Percentiles rank a stretch among this genome's conserved stretches.
phyloP scores from a whole-genome alignment of 2,888 invertebrate species.

The Actias luna region DNA sequence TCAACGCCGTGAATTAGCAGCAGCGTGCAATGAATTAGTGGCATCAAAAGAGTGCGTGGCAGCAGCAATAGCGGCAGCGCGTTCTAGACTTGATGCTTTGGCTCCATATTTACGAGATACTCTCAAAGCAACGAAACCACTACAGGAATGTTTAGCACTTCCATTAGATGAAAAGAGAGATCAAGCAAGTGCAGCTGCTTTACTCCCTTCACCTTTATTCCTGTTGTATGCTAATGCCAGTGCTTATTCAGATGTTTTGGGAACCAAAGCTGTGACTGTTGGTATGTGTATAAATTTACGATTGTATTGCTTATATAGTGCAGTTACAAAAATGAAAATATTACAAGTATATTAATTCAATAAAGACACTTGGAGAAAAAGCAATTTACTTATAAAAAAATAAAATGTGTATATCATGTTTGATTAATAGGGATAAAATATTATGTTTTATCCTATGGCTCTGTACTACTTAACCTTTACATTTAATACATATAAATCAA shows the following conservation, averaged over 20 bases:
- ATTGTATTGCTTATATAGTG: not conserved
- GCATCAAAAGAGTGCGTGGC: slow-evolving; percentile 89
- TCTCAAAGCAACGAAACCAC: slow-evolving; percentile 89
- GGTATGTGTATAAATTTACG: slow-evolving; percentile 54
- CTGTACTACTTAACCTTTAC: too few species aligned
- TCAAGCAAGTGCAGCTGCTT: slow-evolving; percentile 87
- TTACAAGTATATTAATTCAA: not conserved
- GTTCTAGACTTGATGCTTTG: slow-evolving; percentile 89
- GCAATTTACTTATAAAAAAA: too few species aligned
- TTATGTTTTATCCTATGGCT: too few species aligned
- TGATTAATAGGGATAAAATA: too few species aligned
- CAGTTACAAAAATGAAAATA: not conserved
- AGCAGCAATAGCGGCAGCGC: slow-evolving; percentile 87
- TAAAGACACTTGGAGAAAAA: too few species aligned
- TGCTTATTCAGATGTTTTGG: slow-evolving; percentile 91
- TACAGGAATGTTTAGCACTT: slow-evolving; percentile 93
- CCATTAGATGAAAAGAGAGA: slow-evolving; percentile 89
- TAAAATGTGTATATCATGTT: too few species aligned
- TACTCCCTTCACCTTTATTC: slow-evolving; percentile 92
- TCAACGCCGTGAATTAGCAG: slow-evolving; percentile 91
- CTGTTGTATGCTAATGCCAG: slow-evolving; percentile 92
- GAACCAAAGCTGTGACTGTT: slow-evolving; percentile 69
- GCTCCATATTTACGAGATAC: slow-evolving; percentile 86
- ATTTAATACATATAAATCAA: too few species aligned
- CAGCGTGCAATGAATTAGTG: slow-evolving; percentile 88